These are phyloP conservation scores for Siphlonurus alternatus DNA, from an alignment of 2,888 invertebrate genomes.

Conservation along the genomic window DNA sequence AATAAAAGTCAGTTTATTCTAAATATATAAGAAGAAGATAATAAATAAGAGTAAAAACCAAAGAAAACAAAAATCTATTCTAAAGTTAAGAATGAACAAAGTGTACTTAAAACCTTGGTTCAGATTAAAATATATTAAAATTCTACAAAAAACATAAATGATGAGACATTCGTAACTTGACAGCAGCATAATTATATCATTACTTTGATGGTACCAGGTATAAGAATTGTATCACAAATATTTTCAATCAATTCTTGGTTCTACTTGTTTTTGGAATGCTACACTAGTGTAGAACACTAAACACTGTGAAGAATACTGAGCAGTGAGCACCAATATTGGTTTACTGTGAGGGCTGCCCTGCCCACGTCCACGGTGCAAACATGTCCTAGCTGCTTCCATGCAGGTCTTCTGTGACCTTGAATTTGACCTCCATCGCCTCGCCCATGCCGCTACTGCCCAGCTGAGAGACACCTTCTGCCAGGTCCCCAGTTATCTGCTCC, in stretches of 20 bases:
- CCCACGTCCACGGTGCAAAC: background rate
- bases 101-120: too few species aligned
- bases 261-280: background rate
- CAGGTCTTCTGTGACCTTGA: constrained; percentile 10
- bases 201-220: too few species aligned
- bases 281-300: background rate
- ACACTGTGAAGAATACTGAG: background rate
- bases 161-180: too few species aligned
- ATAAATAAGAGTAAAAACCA: too few species aligned
- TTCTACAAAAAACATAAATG: too few species aligned
- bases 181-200: too few species aligned
- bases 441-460: background rate
- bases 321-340: background rate
- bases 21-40: too few species aligned
- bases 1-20: too few species aligned
- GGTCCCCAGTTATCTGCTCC: constrained; percentile 15
- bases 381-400: background rate
- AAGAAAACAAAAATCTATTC: too few species aligned
- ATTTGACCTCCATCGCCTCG: constrained; percentile 13
- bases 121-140: too few species aligned
- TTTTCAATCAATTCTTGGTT: background rate
- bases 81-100: too few species aligned
- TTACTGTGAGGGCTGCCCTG: background rate
- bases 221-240: background rate
- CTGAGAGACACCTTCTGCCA: constrained; percentile 7